Conservation (phyloP, 2,888 invertebrate genomes). For the Thereva nobilitata region DNA sequence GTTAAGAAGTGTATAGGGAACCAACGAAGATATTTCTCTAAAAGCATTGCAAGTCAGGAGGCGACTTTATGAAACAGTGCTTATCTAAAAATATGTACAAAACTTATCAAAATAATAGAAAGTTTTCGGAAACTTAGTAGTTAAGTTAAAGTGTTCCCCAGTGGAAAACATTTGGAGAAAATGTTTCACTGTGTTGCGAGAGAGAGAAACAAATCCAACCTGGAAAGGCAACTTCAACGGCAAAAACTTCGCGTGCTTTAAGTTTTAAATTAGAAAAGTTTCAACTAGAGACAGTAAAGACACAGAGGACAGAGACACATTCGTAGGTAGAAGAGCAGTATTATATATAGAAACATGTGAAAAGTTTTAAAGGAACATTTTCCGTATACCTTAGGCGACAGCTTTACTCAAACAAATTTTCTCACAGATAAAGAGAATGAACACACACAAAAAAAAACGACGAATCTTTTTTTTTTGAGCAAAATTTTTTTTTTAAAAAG, state of each 20-base stretch:
- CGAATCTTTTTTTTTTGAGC: conserved; percentile 10
- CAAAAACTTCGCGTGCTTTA: conserved; percentile 26
- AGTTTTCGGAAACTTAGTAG: conserved; percentile 18
- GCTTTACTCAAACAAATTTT: conserved; percentile 19
- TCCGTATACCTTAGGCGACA: conserved; percentile 30
- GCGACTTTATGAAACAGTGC: conserved; percentile 29
- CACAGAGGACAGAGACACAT: too few relatives aligned
- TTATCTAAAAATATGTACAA: conserved; percentile 19
- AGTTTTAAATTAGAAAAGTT: conserved; percentile 36
- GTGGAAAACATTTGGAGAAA: conserved; percentile 33
- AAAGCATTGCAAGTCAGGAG: conserved; percentile 12
- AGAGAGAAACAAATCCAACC: conserved; percentile 14
- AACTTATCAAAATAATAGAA: conserved; percentile 32
- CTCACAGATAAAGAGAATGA: conserved; percentile 27
- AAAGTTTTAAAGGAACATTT: conserved; percentile 34
- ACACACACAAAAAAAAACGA: conserved; percentile 4
- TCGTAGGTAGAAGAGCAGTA: too few relatives aligned
- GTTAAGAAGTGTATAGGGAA: too few relatives aligned
- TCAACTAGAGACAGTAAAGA: conserved; percentile 25
- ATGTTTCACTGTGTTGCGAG: conserved; percentile 21
- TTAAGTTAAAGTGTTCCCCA: conserved; percentile 26
- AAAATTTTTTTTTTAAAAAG: too few relatives aligned
- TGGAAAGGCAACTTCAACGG: conserved; percentile 10
- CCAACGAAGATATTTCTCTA: background rate
- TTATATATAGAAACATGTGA: conserved; percentile 30